Base-by-base conservation (phyloP, 2,888 invertebrate species). In the Drosophila demipolita region DNA sequence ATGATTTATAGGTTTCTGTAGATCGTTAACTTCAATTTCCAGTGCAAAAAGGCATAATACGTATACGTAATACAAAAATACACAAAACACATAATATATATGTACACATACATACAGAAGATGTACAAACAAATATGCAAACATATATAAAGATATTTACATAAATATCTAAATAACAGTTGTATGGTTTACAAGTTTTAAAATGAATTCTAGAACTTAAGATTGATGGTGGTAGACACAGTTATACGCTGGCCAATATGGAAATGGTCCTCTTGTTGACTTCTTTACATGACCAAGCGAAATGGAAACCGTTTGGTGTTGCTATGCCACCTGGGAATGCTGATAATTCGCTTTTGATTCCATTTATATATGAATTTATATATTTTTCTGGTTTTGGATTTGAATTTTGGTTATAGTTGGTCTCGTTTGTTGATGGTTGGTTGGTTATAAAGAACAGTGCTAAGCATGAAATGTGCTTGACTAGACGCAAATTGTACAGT, bases 41-140 rank as follows among this genome's bases (percentile, higher is more conserved):
- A 69, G 75, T 69, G 80, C 80, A 79, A 77, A 79, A 69, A 78
- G 59, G 70, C 70, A 79, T 78, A 76, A 76, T 70, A 77, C 77
- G 72, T 54, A 40, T 53, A 66, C 71, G 45, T 75, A 80, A 80
- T 75, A 79, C 64, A 76, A 73, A 78, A 58, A 62, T 63, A 66
- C 66, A 66, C 66, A 60, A 52, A 62, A 38, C 57, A 71, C 45
- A 64, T 32, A 33, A 53, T 29, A 49, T 29, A 49, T 68, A 57
- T 66, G 32, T 60, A 63, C 52, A 73, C 48, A 73, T n/a, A 36
- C 36, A 54, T n/a, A 53, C 63, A 52, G 36, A 2, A 45, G 20
- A 63, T 64, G 64, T 33, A 49, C 38, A 53, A 33, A 61, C 23
- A 61, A 58, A 48, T 35, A 50, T 12, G 45, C 29, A 38, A 38